phyloP scores from a whole-genome alignment of 2,797 vertebrate genomes.

The Eulemur coronatus region DNA sequence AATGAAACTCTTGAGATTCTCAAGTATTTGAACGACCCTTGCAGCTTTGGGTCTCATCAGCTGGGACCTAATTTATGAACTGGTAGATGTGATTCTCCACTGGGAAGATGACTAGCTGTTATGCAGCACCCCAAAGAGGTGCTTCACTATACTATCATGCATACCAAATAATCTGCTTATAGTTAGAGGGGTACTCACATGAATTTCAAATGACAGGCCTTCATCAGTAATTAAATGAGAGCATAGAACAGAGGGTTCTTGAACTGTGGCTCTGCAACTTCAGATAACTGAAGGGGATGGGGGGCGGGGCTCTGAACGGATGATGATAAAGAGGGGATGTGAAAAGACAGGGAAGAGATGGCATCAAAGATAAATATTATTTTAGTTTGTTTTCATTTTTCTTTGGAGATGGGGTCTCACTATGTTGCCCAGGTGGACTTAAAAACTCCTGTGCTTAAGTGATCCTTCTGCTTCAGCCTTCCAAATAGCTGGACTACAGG shows the following conservation, averaged over 20 bases:
- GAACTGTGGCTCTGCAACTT: background rate
- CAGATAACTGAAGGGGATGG: background rate
- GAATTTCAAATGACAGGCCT: constrained; percentile 46
- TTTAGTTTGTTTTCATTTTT: background rate
- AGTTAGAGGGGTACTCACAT: background rate
- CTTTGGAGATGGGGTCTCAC: background rate
- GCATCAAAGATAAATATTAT: background rate
- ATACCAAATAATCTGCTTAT: constrained; percentile 23
- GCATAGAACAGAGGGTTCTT: background rate
- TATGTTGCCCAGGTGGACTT: background rate
- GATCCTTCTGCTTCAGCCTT: background rate
- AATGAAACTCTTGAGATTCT: constrained; percentile 48
- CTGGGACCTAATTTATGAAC: constrained; percentile 57
- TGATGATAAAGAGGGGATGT: background rate
- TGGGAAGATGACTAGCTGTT: constrained; percentile 18
- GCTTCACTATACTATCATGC: constrained; percentile 12
- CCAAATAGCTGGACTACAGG: background rate
- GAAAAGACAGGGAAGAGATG: background rate
- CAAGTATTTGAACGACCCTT: constrained; percentile 31
- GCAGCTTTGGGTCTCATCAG: background rate
- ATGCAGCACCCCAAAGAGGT: background rate
- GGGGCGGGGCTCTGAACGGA: background rate
- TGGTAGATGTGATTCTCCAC: background rate
- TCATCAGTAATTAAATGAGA: background rate
- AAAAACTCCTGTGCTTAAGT: background rate